Conservation (phyloP, 2,888 invertebrate species). For the Eumerus sabulonum region DNA sequence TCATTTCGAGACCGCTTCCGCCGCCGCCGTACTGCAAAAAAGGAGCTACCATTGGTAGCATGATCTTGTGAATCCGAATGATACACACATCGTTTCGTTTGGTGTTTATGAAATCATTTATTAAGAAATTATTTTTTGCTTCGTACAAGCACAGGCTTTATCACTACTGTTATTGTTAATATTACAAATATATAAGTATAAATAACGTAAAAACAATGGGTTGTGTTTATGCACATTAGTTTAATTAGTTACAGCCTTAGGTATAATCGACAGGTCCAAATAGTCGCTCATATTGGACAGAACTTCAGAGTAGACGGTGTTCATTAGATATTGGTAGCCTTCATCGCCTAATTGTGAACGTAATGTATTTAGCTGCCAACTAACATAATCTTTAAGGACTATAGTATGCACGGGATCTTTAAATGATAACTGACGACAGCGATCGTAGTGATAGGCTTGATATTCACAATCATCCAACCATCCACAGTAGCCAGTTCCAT, state of each 20-base stretch:
- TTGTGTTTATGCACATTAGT: slow-evolving; percentile 61
- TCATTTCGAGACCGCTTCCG: too few species aligned
- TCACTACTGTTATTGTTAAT: slow-evolving; percentile 55
- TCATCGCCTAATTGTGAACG: slow-evolving; percentile 87
- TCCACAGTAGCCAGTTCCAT: slow-evolving; percentile 71
- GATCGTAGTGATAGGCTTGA: slow-evolving; percentile 86
- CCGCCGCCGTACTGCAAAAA: too few species aligned
- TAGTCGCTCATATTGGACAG: slow-evolving; percentile 85
- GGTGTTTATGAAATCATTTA: slow-evolving; percentile 63
- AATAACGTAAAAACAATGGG: slow-evolving; percentile 66
- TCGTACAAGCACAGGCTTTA: slow-evolving; percentile 43
- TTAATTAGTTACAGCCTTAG: slow-evolving; percentile 66
- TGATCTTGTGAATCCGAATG: too few species aligned
- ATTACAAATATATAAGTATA: slow-evolving; percentile 68
- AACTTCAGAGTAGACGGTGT: slow-evolving; percentile 86
- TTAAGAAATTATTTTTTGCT: slow-evolving; percentile 57
- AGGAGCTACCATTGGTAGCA: too few species aligned
- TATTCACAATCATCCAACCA: slow-evolving; percentile 81
- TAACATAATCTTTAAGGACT: slow-evolving; percentile 85
- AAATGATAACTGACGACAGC: slow-evolving; percentile 83
- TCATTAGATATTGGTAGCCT: slow-evolving; percentile 87
- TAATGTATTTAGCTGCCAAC: slow-evolving; percentile 85
- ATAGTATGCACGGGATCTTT: slow-evolving; percentile 90
- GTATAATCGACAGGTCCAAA: slow-evolving; percentile 71
- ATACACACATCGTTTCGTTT: too few species aligned